These are phyloP conservation scores for Euura saliciscinereae DNA, from an alignment of 1,140 invertebrate genomes.

Conservation along the genomic window DNA sequence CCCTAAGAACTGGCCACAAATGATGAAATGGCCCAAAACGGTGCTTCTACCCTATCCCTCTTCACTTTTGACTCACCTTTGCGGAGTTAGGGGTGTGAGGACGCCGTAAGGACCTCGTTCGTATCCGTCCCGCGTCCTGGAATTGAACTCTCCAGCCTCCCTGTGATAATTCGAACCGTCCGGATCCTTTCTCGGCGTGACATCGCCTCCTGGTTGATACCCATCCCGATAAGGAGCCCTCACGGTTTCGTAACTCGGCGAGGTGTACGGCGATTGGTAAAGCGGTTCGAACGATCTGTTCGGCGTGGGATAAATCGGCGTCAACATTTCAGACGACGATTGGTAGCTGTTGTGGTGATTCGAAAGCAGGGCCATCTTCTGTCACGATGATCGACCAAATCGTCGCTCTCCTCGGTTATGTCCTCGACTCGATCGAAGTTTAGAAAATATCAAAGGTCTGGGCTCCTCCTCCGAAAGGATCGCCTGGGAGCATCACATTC, in stretches of 20 bases:
- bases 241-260: conserved; percentile 45
- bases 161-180: conserved; percentile 34
- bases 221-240: conserved; percentile 35
- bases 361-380: conserved; percentile 50
- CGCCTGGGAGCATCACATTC: not conserved
- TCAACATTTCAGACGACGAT: conserved; percentile 42
- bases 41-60: too few species aligned
- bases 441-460: conserved; percentile 5
- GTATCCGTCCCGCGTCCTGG: conserved; percentile 44
- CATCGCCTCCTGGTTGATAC: conserved; percentile 37
- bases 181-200: conserved; percentile 39
- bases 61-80: conserved; percentile 37
- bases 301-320: conserved; percentile 34
- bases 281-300: conserved; percentile 41
- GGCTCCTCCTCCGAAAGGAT: conserved; percentile 4
- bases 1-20: too few species aligned
- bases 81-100: conserved; percentile 47
- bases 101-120: conserved; percentile 47
- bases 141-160: conserved; percentile 37
- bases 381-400: not conserved
- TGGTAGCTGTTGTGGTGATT: conserved; percentile 43
- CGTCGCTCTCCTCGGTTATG: not conserved
- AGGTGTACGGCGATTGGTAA: conserved; percentile 53
- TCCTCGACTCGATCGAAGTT: too few species aligned
- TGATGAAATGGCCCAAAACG: too few species aligned